phyloP scores from a whole-genome alignment of 1,140 invertebrate species.

The Drosophila parabipectinata region DNA sequence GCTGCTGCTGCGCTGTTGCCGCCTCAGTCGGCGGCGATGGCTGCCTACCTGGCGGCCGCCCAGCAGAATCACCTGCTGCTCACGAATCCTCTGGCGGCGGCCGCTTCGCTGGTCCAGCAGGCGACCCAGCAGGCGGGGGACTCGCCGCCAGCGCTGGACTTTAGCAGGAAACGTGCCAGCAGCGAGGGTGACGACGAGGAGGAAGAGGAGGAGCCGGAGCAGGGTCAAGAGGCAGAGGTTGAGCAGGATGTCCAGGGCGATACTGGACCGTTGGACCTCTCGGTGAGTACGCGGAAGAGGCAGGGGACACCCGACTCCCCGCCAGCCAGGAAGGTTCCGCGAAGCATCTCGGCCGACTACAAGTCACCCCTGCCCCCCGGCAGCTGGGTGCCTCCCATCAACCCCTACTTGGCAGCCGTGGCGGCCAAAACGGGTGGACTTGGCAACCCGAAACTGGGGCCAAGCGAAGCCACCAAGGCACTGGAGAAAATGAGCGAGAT shows the following conservation, averaged over 20 bases:
- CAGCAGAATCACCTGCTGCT: slow-evolving; percentile 91
- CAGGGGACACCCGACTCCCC: slow-evolving; percentile 84
- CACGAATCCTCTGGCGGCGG: slow-evolving; percentile 89
- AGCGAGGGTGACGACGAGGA: slow-evolving; percentile 53
- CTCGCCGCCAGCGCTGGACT: slow-evolving; percentile 88
- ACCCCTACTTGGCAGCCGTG: slow-evolving; percentile 93
- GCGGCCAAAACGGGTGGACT: slow-evolving; percentile 83
- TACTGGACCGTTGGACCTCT: slow-evolving; percentile 92
- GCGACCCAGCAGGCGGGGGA: slow-evolving; percentile 86
- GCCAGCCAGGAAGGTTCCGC: slow-evolving; percentile 87
- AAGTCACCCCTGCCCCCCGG: slow-evolving; percentile 85
- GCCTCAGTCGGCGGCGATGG: slow-evolving; percentile 91
- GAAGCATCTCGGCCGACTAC: slow-evolving; percentile 85
- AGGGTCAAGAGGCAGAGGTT: slow-evolving; percentile 42
- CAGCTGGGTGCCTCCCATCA: slow-evolving; percentile 91
- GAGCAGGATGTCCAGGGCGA: slow-evolving; percentile 80
- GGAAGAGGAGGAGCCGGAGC: slow-evolving; percentile 43
- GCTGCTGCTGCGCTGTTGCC: slow-evolving; percentile 87
- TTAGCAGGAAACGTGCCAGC: slow-evolving; percentile 87
- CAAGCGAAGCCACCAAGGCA: slow-evolving; percentile 92
- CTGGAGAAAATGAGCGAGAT: slow-evolving; percentile 96
- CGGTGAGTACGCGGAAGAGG: slow-evolving; percentile 89
- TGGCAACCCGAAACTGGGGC: slow-evolving; percentile 87
- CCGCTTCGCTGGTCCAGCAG: slow-evolving; percentile 83
- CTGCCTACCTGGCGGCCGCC: slow-evolving; percentile 89